Percentiles rank a stretch among this genome's conserved stretches.
These are phyloP conservation scores for Torymus texanus DNA, from an alignment of 2,888 invertebrate species.

Conservation along the genomic window DNA sequence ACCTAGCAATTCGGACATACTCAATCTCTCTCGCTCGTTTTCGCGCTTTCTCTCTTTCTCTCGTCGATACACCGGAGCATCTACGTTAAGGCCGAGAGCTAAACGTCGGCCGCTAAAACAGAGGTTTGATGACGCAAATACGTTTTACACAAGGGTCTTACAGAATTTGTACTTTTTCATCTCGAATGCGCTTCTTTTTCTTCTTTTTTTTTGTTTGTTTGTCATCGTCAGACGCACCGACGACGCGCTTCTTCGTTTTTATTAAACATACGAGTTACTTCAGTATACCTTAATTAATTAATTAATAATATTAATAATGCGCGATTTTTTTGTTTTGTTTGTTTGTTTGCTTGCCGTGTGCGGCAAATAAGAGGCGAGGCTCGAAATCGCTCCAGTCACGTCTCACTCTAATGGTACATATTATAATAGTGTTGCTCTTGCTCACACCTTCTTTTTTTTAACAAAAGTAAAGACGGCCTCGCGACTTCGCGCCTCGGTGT, in stretches of 20 bases:
- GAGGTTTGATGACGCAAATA: conserved; percentile 54
- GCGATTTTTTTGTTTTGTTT: conserved; percentile 37
- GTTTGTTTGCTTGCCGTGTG: conserved; percentile 18
- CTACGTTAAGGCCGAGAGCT: conserved; percentile 55
- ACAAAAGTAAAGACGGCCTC: not conserved
- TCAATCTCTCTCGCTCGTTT: conserved; percentile 36
- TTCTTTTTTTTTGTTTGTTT: conserved; percentile 8
- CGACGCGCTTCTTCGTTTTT: conserved; percentile 51
- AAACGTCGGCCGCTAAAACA: conserved; percentile 58
- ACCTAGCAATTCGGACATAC: conserved; percentile 33
- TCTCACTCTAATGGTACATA: too few species aligned
- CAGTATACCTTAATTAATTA: conserved; percentile 62
- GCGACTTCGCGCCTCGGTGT: conserved; percentile 27
- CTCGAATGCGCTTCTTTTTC: conserved; percentile 58
- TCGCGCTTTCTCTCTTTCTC: conserved; percentile 22
- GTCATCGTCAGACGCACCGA: conserved; percentile 32
- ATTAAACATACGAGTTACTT: conserved; percentile 59
- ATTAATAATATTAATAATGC: conserved; percentile 58
- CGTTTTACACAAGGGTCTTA: conserved; percentile 76
- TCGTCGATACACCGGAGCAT: conserved; percentile 55
- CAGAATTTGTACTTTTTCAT: conserved; percentile 85
- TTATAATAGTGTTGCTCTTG: not conserved
- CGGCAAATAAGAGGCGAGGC: conserved; percentile 23
- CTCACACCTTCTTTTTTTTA: not conserved
- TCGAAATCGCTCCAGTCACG: conserved; percentile 15